Base-by-base conservation (phyloP, 2,888 invertebrate species). In the Sphaerolaimus hirsutus region DNA sequence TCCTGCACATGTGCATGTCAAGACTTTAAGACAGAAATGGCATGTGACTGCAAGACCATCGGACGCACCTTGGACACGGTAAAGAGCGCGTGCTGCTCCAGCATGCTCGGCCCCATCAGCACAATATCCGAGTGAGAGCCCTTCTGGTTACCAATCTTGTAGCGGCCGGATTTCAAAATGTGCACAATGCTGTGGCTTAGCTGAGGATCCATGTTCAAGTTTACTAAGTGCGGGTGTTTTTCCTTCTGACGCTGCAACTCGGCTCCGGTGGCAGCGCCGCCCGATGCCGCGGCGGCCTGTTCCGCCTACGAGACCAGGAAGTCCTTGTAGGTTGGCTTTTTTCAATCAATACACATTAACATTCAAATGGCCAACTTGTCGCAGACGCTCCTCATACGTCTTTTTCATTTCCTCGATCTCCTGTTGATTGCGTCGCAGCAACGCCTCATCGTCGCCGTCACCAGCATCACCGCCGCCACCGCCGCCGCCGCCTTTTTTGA, bases 181-280 rank as follows among this genome's bases (percentile, higher is more conserved):
- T 68, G 64, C 32, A 66, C 55, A 41, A 72, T 64, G 52, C 64
- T 63, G 1, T 68, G 69, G 1, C 63, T 61, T 45, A 72, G 57
- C 58, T 64, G 62, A 2, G 69, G 66, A 54, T 71, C 71, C 52
- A 63, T 58, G 57, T 71, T 71, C 47, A 71, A 52, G 54, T 72
- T 72, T 51, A 58, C 67, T 24, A 71, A 53, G 54, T 70, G 66
- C 2, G 69, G 64, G 37, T 61, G 59, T 2, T 55, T 64, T 51
- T 64, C 65, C 53, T 61, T 61, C 49, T 66, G 66, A 49, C 63
- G 61, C 45, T 61, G 52, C 12, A 46, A 24, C 45, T 51, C 48
- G n/a, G 35, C 50, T 44, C 37, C 51, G 27, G 48, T 46, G 45
- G 48, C 50, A 2, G 37, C 41, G 25, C 47, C 51, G 41, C 19